Base-by-base conservation (phyloP, 2,888 invertebrate genomes). In the Trissoscelio sp. region DNA sequence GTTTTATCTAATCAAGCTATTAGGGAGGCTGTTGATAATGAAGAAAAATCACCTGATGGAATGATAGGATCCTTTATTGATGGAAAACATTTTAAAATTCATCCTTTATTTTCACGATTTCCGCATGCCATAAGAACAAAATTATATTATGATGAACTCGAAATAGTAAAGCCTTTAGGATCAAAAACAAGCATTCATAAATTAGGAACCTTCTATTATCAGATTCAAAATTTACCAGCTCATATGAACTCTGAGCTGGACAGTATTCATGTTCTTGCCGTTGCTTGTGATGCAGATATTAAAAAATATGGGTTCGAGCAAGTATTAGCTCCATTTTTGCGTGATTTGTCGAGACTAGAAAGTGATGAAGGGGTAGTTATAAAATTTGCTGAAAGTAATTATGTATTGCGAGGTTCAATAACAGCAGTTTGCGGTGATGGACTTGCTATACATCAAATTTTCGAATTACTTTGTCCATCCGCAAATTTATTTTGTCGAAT, bases 181-280 rank as follows among this genome's bases (percentile, higher is more conserved):
- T 83, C 82, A 5, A 83, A 83, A 72, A 83, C 79, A 5, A 82
- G 80, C 31, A 83, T 20, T 24, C 80, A 31, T 11, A 83, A 83
- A 55, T 20, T 84, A 37, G 81, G 79, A 2, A 69, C 62, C 9
- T 82, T 83, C 28, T 81, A 81, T 34, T 81, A 62, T 55, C 60
- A 53, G 18, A 70, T 85, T 22, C 37, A 51, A 7, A 85, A 85
- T 62, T 34, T 83, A n/a, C 83, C 83, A 16, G 7, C 51, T 11
- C 72, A 82, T 3, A 78, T 85, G 64, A 83, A 82, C 46, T 85
- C 83, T 9, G 73, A 79, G 14, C 28, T 85, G 0, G 46, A 28
- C 20, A 74, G 62, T 11, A 82, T 82, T 3, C 81, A 83, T 34
- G 44, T 74, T 28, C 66, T 83, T 5, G 4, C 31, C 0, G 6